A percentile compares a stretch with the other conserved stretches of the same genome.
Conservation (phyloP, 2,797 vertebrate genomes). For the Anguilla pacifica region DNA sequence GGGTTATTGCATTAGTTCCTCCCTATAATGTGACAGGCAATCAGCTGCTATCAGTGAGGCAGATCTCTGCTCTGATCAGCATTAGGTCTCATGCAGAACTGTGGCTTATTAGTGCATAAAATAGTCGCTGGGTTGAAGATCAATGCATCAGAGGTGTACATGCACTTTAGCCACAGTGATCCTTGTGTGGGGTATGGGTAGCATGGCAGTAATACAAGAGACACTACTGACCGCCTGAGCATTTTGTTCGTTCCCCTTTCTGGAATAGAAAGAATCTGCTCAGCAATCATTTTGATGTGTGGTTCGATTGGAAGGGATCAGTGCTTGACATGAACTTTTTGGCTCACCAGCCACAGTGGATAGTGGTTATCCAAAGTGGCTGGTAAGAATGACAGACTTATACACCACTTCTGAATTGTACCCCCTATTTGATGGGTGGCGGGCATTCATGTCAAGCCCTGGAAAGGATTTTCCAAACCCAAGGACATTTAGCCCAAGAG, state of each 20-base stretch:
- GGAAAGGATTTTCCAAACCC: too few relatives aligned
- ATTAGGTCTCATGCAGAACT: too few relatives aligned
- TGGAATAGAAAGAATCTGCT: neutral
- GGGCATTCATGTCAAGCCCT: too few relatives aligned
- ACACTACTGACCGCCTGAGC: neutral
- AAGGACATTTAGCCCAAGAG: too few relatives aligned
- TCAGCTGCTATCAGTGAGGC: neutral
- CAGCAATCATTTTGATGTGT: neutral
- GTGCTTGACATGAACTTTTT: too few relatives aligned
- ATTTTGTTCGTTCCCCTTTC: neutral
- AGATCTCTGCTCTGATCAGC: neutral
- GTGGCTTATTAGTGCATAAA: neutral
- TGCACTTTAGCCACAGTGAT: neutral
- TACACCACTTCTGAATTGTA: too few relatives aligned
- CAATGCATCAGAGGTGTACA: neutral
- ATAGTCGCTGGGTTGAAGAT: neutral
- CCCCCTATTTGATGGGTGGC: too few relatives aligned
- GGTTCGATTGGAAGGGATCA: too few relatives aligned
- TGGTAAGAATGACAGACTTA: too few relatives aligned
- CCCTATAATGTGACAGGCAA: neutral
- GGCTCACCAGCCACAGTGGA: too few relatives aligned
- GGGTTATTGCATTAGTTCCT: neutral
- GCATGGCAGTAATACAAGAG: neutral
- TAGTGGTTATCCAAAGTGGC: too few relatives aligned
- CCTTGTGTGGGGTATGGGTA: neutral